Evolutionary conservation across 2,888 invertebrate species (phyloP).

Genomic region (Lysandra bellargus): DNA sequence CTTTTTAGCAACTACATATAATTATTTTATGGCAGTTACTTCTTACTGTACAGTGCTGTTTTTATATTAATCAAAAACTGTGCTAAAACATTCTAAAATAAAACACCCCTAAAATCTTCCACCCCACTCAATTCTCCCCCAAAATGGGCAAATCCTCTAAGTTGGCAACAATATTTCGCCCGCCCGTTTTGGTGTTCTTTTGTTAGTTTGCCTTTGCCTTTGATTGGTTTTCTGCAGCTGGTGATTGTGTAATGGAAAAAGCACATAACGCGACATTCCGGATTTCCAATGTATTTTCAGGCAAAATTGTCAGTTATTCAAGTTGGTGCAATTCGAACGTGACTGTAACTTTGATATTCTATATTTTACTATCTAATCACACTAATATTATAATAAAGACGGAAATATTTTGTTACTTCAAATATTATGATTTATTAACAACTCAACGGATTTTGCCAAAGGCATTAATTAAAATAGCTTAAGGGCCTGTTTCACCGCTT

Average conservation of each 20-base stretch:
- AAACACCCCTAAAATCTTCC: background rate
- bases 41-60: background rate
- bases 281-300: slow-evolving; percentile 7
- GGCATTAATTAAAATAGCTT: too few species aligned
- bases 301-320: background rate
- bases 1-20: background rate
- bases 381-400: too few species aligned
- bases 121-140: background rate
- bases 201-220: slow-evolving; percentile 33
- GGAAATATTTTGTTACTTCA: too few species aligned
- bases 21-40: too few species aligned
- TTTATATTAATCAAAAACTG: background rate
- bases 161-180: slow-evolving; percentile 15
- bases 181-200: slow-evolving; percentile 30
- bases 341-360: background rate
- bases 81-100: background rate
- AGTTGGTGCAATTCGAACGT: background rate
- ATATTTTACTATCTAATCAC: too few species aligned
- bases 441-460: too few species aligned
- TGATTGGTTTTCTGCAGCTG: slow-evolving; percentile 27
- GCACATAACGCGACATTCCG: slow-evolving; percentile 12
- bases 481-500: too few species aligned
- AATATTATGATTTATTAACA: too few species aligned
- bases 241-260: slow-evolving; percentile 26
- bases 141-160: background rate